Evolutionary conservation across 1,140 invertebrate genomes (phyloP).

Genomic region (Drosophila dunni): DNA sequence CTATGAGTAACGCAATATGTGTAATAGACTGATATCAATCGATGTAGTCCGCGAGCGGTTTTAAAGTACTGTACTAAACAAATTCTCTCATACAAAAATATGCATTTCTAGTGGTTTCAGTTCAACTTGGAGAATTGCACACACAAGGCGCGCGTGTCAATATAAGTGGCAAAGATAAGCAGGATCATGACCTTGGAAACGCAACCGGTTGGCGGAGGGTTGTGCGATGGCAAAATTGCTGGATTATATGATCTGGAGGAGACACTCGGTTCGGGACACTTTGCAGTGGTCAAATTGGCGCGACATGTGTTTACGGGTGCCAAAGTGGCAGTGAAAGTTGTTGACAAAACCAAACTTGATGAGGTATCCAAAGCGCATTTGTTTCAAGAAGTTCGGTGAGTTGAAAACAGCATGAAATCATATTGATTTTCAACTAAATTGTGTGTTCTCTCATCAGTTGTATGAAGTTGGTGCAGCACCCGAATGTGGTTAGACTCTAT

Average conservation of each 20-base stretch:
- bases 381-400: slow-evolving; percentile 93
- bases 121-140: slow-evolving; percentile 53
- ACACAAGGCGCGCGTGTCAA: slow-evolving; percentile 15
- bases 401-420: not conserved
- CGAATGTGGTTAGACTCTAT: slow-evolving; percentile 98
- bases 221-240: slow-evolving; percentile 96
- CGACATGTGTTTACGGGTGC: slow-evolving; percentile 99
- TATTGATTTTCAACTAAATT: not conserved
- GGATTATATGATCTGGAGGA: slow-evolving; percentile 98
- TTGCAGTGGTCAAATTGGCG: slow-evolving; percentile 99
- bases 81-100: slow-evolving; percentile 11
- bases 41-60: slow-evolving; percentile 9
- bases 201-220: slow-evolving; percentile 77
- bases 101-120: slow-evolving; percentile 57
- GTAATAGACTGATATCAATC: slow-evolving; percentile 18
- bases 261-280: slow-evolving; percentile 97
- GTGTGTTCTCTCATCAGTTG: slow-evolving; percentile 87
- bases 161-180: slow-evolving; percentile 39
- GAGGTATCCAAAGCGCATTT: slow-evolving; percentile 98
- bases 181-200: slow-evolving; percentile 74
- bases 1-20: slow-evolving; percentile 10
- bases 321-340: slow-evolving; percentile 97
- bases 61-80: slow-evolving; percentile 30
- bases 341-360: slow-evolving; percentile 99
- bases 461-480: slow-evolving; percentile 99